phyloP scores from a whole-genome alignment of 2,888 invertebrate species.

The Clitarchus hookeri region DNA sequence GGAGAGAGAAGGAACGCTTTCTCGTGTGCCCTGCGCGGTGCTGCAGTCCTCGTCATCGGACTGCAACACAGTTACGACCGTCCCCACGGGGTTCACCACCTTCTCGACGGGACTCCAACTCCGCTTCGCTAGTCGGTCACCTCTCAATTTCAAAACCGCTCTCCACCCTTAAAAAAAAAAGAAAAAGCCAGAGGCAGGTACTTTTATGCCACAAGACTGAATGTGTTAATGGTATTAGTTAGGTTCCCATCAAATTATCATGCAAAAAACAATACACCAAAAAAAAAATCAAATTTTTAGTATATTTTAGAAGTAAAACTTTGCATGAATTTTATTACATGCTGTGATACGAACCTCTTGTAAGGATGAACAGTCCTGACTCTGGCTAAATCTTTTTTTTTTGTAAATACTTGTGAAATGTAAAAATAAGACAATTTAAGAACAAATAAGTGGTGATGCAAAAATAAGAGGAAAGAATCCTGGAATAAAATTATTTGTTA shows the following conservation, averaged over 20 bases:
- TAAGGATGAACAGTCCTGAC: constrained; percentile 49
- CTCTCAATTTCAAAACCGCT: constrained; percentile 51
- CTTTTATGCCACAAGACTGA: constrained; percentile 38
- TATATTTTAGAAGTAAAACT: no score
- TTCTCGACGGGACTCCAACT: constrained; percentile 59
- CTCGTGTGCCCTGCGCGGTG: no score
- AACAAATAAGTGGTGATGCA: neutral
- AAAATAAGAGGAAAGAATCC: no score
- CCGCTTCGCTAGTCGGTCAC: constrained; percentile 51
- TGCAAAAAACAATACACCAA: no score
- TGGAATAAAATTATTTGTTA: no score
- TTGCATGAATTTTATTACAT: neutral
- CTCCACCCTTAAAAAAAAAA: constrained; percentile 69
- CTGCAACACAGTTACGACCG: constrained; percentile 62
- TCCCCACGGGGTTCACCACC: constrained; percentile 78
- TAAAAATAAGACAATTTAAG: neutral
- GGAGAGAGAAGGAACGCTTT: no score
- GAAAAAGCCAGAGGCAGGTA: constrained; percentile 85
- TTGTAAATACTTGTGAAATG: constrained; percentile 38
- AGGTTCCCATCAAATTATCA: no score
- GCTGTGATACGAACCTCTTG: neutral
- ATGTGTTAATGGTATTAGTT: no score
- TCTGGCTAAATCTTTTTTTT: constrained; percentile 55
- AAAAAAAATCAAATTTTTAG: no score
- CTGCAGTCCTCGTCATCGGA: constrained; percentile 26